Evolutionary conservation across 2,797 vertebrate genomes (phyloP), one percentile per base, ranked within the genome.

Genomic region (Sebastes diaconus): DNA sequence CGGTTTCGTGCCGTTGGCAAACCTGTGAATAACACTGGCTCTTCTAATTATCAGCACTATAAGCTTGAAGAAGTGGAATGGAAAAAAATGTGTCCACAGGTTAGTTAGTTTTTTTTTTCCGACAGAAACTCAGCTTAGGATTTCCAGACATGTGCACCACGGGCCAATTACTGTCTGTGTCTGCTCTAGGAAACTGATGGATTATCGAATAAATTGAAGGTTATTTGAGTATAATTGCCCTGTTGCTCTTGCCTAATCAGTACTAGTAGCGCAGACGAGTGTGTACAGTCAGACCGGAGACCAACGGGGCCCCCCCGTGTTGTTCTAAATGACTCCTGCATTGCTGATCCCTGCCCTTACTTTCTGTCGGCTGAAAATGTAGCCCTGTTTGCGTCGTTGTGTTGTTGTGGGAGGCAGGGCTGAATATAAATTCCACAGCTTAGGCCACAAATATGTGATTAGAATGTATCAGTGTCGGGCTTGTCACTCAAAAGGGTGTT

Each of bases 91-190:
- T 78, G 29, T 64, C 73, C 63, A 71, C 71, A 74, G 83, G 77
- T 86, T 72, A 39, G 30, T 74, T 54, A 1, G 42, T 25, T 46
- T 52, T n/a, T 25, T 25, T 30, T 54, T 39, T 32, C 32, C 12
- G 6, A 27, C 50, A 52, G 59, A 79, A 36, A 63, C 69, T 42
- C 9, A 58, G 72, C n/a, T 74, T 54, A 75, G 27, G 22, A 69
- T 83, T 84, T 69, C 39, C 42, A 58, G 55, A 71, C 66, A 73
- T 73, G 58, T 73, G n/a, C 77, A 58, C 75, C 11, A 1, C 16
- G n/a, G 82, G 70, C 74, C 82, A 88, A 88, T 91, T 90, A 90
- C 79, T 66, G 68, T 78, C 77, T 83, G 30, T 27, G 72, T 77
- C 72, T 88, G 73, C 68, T 84, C 27, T 8, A 24, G 69, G 77